Evolutionary conservation across 2,888 invertebrate species (phyloP), one percentile per base, ranked within the genome.

Genomic region (Netelia fuscicornis): DNA sequence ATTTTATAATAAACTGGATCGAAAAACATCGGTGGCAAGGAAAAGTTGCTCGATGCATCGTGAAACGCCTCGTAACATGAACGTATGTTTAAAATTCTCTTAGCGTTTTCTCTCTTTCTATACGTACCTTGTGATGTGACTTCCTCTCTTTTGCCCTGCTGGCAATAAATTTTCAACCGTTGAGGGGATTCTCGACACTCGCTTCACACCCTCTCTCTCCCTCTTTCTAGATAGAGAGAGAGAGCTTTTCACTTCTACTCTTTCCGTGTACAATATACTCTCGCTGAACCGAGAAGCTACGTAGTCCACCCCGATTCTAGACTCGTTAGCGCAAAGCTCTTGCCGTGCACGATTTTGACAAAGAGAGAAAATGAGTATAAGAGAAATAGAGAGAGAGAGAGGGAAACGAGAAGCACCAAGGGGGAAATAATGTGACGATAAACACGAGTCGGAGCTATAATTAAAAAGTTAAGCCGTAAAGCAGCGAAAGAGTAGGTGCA

Each of bases 401-500:
- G 84, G 81, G 80, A 67, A 68, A 67, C 52, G 71, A 74, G 68
- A 80, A 70, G 84, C 67, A 68, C 67, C 78, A 81, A 64, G 80
- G 48, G 81, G 83, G 88, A 86, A 91, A 89, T 91, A 92, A 92
- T 90, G 89, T 89, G 89, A 90, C 90, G 90, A 92, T 92, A 91
- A 91, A 90, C 91, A 91, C 90, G 87, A 90, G 91, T 90, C 90
- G 88, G 88, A 88, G 86, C 89, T 88, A 91, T 90, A 91, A 91
- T 92, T 91, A 91, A 91, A 91, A 91, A 90, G 90, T 91, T 89
- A 89, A 89, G 88, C 88, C 87, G 89, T 89, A 90, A 90, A 90
- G 88, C 88, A 89, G 87, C 86, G 85, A 84, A 87, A 88, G 87
- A 89, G 84, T 86, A 87, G 87, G 87, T 86, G 87, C 87, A 87